phyloP scores from a whole-genome alignment of 2,113 vertebrate species.

The Equus quagga region DNA sequence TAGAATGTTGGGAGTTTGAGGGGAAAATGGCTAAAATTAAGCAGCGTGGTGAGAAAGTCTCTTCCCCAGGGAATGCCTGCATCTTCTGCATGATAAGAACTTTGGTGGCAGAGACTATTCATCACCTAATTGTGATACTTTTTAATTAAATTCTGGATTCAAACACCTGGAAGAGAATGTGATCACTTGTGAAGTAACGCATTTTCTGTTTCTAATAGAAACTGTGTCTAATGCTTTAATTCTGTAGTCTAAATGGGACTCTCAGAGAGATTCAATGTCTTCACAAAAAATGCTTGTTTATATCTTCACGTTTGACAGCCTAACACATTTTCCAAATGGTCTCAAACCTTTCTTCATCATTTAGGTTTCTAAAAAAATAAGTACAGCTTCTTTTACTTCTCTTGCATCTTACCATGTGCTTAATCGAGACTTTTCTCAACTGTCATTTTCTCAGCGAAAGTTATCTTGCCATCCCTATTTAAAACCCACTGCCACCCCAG shows the following conservation, averaged over 20 bases:
- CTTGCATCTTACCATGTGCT: neutral
- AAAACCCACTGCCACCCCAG: neutral
- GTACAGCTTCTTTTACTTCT: neutral
- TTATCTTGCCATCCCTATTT: neutral
- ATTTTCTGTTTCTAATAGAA: conserved; percentile 34
- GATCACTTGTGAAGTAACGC: neutral
- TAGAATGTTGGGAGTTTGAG: neutral
- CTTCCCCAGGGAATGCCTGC: neutral
- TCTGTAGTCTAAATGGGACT: neutral
- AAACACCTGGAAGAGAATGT: conserved; percentile 10
- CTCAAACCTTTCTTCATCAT: neutral
- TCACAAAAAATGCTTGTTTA: neutral
- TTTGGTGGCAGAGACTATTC: conserved; percentile 24
- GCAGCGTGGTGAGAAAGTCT: neutral
- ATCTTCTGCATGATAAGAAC: neutral
- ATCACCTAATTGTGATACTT: conserved; percentile 48
- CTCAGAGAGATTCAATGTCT: neutral
- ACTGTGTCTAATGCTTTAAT: neutral
- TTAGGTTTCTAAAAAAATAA: neutral
- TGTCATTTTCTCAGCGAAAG: neutral
- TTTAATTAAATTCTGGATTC: conserved; percentile 53
- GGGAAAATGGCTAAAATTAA: neutral
- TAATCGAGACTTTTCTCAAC: neutral
- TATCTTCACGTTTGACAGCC: accelerated
- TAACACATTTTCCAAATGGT: neutral